Conservation (phyloP, 2,113 vertebrate species). For the Trinectes maculatus region DNA sequence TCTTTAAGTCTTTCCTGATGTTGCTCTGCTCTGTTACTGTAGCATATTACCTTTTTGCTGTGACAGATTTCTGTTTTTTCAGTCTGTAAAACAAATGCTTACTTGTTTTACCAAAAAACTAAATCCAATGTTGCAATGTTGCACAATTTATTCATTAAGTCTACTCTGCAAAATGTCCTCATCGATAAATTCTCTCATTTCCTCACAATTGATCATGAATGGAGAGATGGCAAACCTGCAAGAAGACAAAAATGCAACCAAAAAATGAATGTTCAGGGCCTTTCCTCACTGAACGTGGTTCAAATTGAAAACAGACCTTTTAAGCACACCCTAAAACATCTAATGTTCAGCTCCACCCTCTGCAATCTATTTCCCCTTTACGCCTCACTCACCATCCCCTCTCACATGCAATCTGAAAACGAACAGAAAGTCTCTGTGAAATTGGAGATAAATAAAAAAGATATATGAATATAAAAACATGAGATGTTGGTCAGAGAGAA, state of each 20-base stretch:
- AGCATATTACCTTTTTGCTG: neutral
- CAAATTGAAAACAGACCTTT: slow-evolving; percentile 82
- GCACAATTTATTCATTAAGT: neutral
- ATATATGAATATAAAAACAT: too few species aligned
- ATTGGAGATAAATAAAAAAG: slow-evolving; percentile 37
- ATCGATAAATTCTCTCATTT: neutral
- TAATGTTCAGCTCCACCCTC: slow-evolving; percentile 62
- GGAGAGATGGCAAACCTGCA: slow-evolving; percentile 55
- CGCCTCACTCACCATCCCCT: slow-evolving; percentile 26
- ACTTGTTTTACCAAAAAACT: neutral
- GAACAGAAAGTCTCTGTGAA: slow-evolving; percentile 55
- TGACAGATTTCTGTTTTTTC: too few species aligned
- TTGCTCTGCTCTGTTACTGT: neutral
- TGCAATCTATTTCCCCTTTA: slow-evolving; percentile 50
- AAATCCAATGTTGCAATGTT: too few species aligned
- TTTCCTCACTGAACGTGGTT: slow-evolving; percentile 62
- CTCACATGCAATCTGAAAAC: slow-evolving; percentile 57
- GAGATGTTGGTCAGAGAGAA: slow-evolving; percentile 20
- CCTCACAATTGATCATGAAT: slow-evolving; percentile 20
- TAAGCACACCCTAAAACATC: slow-evolving; percentile 49
- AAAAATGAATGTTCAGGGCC: slow-evolving; percentile 38
- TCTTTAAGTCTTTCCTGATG: neutral
- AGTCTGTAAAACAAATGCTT: slow-evolving; percentile 16
- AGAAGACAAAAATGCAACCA: slow-evolving; percentile 48
- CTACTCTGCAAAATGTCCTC: neutral